Base-by-base conservation (phyloP, 2,888 invertebrate species). In the Cantharis flavilabris region DNA sequence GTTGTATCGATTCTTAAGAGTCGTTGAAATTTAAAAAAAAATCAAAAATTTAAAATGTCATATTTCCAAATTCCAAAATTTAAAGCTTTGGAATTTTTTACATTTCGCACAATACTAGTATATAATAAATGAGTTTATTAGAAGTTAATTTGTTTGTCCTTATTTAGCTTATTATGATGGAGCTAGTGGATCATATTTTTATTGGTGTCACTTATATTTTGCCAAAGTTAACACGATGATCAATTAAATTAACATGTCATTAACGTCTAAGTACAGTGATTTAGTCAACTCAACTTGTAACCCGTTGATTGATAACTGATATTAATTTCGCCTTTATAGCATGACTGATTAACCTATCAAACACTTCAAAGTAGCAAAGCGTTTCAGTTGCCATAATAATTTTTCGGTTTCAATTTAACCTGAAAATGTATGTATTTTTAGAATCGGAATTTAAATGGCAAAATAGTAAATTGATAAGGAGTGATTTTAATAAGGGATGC, bases 261-360 rank as follows among this genome's bases (percentile, higher is more conserved):
- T 82, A 83, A 83, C 79, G 83, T 83, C 83, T 79, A 80, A 80
- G 80, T 79, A 81, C 81, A 82, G 80, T 81, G 82, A 83, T 83
- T 83, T 82, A 81, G 82, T 83, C 83, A 83, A 80, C 80, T 73
- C 72, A 80, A 78, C 81, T 80, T 83, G 82, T 84, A 83, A 83
- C 82, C 81, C 82, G 83, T 83, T 83, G 82, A 83, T 81, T 82
- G 83, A 81, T 82, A 83, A 82, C 77, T 81, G 81, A 81, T 83
- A 84, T 84, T 84, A 84, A 84, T 82, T 82, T 81, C 79, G 80
- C 83, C 80, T 83, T 84, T 81, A 82, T 80, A 83, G 78, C 77
- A 82, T 84, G 84, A 84, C 83, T 84, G 84, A 84, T 84, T 83
- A 84, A 83, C 83, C 83, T 79, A 81, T 83, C 83, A 83, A 83